These are phyloP conservation scores for Nibea coibor DNA, from an alignment of 2,113 vertebrate species.

Conservation along the genomic window DNA sequence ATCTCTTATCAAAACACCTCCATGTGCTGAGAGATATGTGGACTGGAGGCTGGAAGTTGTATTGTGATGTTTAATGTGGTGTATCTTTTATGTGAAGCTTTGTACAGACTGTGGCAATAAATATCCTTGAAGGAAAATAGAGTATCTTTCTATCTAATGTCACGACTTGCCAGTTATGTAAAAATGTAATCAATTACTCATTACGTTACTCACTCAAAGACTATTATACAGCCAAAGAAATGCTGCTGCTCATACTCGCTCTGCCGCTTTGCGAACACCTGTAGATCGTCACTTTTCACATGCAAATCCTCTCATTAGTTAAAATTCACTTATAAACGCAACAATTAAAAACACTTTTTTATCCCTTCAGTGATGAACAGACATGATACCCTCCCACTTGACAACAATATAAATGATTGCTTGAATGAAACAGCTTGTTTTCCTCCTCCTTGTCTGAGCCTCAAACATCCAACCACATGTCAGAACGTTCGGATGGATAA, in stretches of 20 bases:
- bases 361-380: constrained; percentile 2
- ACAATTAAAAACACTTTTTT: constrained; percentile 18
- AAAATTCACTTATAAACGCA: background rate
- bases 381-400: constrained; percentile 24
- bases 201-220: background rate
- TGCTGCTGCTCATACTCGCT: background rate
- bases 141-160: too few relatives aligned
- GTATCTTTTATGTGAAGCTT: too few relatives aligned
- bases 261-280: constrained; percentile 3
- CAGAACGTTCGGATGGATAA: constrained; percentile 39
- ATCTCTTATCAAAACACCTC: too few relatives aligned
- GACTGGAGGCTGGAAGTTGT: too few relatives aligned
- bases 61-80: too few relatives aligned
- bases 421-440: constrained; percentile 45
- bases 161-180: background rate
- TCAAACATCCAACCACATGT: constrained; percentile 53
- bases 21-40: too few relatives aligned
- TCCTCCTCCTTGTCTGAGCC: constrained; percentile 31
- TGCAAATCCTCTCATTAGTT: constrained; percentile 19
- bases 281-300: constrained; percentile 15
- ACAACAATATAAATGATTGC: constrained; percentile 48
- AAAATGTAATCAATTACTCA: background rate
- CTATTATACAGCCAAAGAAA: background rate
- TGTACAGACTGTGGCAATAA: too few relatives aligned
- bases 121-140: too few relatives aligned